Evolutionary conservation across 1,140 invertebrate species (phyloP), one percentile per base, ranked within the genome.

Genomic region (Pygmarrhopalites habei): DNA sequence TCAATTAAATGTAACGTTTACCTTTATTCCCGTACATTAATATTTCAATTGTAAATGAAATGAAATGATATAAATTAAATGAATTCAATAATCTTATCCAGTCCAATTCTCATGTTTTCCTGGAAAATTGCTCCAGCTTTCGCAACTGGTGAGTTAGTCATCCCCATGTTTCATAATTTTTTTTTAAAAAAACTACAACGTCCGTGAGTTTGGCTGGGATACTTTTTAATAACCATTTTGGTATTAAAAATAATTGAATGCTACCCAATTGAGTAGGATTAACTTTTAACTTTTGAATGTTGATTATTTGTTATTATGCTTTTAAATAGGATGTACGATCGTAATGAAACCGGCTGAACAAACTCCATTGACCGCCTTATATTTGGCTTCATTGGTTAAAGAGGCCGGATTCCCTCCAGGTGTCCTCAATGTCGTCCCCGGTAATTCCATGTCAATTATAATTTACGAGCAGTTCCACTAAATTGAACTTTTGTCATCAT

Each of bases 331-430:
- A 28, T 94, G 92, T 72, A 91, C 88, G 1, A 78, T 94, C 28
- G 81, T 97, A 14, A 74, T 95, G 67, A 64, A 64, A 30, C 52
- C 61, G 19, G 92, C 94, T 0, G 93, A 97, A 75, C 92, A 95
- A 77, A 97, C 95, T 0, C 93, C 94, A 1, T 77, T 97, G 0
- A 89, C 86, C 1, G 90, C 92, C 1, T 76, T 95, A 0, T 84
- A 87, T 68, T 73, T 92, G 25, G 92, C 86, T 12, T 80, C 85
- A 1, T 77, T 98, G 0, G 75, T 82, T n/a, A 86, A 86, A 73
- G 92, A 97, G 75, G 82, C 90, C 47, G 92, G 92, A n/a, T 90
- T 94, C 73, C 92, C 92, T 0, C 75, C 83, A 7, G 91, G 92
- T 47, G 91, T 94, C 0, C 78, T 95, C 1, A 94, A 93, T 74